These are phyloP conservation scores for Mesoclemmys tuberculata DNA, from an alignment of 2,113 vertebrate genomes.

Conservation along the genomic window DNA sequence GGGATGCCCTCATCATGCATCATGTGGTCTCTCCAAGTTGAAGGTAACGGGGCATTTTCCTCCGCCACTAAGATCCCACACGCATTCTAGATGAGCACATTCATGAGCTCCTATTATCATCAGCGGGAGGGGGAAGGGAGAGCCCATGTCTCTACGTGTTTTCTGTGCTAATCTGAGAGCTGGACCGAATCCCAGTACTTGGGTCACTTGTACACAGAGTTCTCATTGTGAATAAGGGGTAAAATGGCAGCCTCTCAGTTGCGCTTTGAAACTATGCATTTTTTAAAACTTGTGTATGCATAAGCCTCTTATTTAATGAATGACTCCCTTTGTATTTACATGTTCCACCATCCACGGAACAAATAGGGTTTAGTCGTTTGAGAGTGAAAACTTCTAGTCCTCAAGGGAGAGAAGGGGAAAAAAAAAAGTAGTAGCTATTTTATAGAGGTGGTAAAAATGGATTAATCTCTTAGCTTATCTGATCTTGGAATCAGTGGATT, in stretches of 20 bases:
- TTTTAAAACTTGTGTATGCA: constrained; percentile 83
- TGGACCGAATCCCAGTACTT: constrained; percentile 81
- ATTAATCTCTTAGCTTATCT: constrained; percentile 43
- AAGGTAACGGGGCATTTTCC: background rate
- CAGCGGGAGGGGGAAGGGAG: constrained; percentile 48
- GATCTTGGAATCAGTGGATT: background rate
- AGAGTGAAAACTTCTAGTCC: constrained; percentile 82
- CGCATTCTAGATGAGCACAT: constrained; percentile 33
- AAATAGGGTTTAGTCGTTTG: constrained; percentile 81
- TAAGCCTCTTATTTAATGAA: constrained; percentile 87
- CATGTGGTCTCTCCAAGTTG: background rate
- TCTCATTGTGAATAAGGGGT: constrained; percentile 80
- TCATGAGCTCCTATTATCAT: constrained; percentile 49
- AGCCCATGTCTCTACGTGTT: constrained; percentile 75
- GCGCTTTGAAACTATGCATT: constrained; percentile 82
- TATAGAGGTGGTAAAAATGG: constrained; percentile 60
- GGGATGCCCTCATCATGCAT: background rate
- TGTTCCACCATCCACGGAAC: constrained; percentile 81
- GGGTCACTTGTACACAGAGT: constrained; percentile 84
- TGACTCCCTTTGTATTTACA: constrained; percentile 84
- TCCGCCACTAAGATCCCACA: background rate
- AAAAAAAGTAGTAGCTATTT: constrained; percentile 59
- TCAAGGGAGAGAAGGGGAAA: constrained; percentile 40
- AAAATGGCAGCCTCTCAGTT: constrained; percentile 79
- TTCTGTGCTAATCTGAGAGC: constrained; percentile 83